Evolutionary conservation across 2,797 vertebrate genomes (phyloP).

Genomic region (Spea hammondii): DNA sequence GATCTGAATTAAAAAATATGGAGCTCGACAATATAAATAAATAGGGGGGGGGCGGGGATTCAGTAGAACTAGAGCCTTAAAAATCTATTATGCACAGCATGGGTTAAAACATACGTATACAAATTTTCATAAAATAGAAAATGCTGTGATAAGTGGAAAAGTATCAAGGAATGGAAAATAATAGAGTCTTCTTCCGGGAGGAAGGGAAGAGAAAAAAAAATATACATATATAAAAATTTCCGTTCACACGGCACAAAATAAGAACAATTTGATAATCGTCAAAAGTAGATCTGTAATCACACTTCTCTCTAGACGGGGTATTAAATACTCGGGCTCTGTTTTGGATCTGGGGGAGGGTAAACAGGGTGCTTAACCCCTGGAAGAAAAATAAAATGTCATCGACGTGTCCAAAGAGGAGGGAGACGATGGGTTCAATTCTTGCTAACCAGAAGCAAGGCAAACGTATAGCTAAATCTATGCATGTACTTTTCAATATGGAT

Average conservation of each 20-base stretch:
- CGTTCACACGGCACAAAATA: slow-evolving; percentile 19
- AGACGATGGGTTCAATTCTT: slow-evolving; percentile 11
- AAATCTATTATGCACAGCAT: slow-evolving; percentile 28
- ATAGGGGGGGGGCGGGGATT: too few species aligned
- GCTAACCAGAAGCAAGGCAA: slow-evolving; percentile 31
- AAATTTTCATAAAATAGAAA: slow-evolving; percentile 25
- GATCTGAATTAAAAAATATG: too few species aligned
- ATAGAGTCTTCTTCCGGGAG: slow-evolving; percentile 21
- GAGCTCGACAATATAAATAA: background rate
- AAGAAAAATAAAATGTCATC: background rate
- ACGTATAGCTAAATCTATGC: slow-evolving; percentile 36
- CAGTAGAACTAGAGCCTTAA: background rate
- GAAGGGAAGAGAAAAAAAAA: slow-evolving; percentile 8
- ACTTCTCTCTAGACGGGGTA: slow-evolving; percentile 13
- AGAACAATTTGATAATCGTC: slow-evolving; percentile 9
- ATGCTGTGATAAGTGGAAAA: background rate
- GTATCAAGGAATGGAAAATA: slow-evolving; percentile 12
- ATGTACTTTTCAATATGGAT: slow-evolving; percentile 35
- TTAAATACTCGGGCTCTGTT: background rate
- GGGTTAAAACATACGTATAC: slow-evolving; percentile 31
- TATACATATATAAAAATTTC: slow-evolving; percentile 16
- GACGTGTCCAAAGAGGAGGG: background rate
- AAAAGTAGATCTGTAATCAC: slow-evolving; percentile 2
- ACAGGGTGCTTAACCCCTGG: background rate
- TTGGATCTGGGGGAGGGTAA: background rate